A percentile compares a stretch with the other conserved stretches of the same genome.
These are phyloP conservation scores for Aphidius ervi DNA, from an alignment of 1,140 invertebrate genomes.

Conservation along the genomic window DNA sequence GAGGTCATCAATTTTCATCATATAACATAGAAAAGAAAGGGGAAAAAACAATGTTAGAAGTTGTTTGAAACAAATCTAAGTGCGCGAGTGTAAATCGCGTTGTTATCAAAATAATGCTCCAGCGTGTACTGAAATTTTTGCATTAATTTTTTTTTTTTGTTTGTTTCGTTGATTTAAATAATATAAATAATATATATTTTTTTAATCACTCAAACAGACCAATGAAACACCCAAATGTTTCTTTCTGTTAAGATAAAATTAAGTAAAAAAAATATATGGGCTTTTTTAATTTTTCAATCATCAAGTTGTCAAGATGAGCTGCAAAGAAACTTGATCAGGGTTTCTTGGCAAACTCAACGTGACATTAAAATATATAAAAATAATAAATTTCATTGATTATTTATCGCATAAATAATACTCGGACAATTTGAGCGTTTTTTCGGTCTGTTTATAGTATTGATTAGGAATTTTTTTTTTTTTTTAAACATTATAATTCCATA, in stretches of 20 bases:
- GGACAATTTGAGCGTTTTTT: conserved; percentile 46
- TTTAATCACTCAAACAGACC: background rate
- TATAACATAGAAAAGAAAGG: conserved; percentile 56
- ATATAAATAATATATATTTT: background rate
- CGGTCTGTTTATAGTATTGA: conserved; percentile 17
- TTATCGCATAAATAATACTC: too few relatives aligned
- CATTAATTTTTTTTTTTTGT: background rate
- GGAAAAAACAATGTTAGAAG: conserved; percentile 54
- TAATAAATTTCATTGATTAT: conserved; percentile 1
- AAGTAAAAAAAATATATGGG: background rate
- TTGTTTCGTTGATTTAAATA: background rate
- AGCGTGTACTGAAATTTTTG: background rate
- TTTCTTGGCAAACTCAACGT: conserved; percentile 32
- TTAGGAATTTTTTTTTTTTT: too few relatives aligned
- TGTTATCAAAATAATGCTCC: background rate
- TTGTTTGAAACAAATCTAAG: conserved; percentile 14
- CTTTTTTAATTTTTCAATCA: conserved; percentile 1
- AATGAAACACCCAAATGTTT: background rate
- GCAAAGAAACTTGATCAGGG: conserved; percentile 46
- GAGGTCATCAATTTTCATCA: conserved; percentile 55
- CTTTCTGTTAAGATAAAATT: background rate
- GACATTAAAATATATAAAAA: conserved; percentile 4
- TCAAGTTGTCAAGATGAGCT: conserved; percentile 18
- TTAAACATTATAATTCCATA: background rate
- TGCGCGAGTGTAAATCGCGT: conserved; percentile 1